phyloP scores from a whole-genome alignment of 2,113 vertebrate species.

The Xenus cinereus region DNA sequence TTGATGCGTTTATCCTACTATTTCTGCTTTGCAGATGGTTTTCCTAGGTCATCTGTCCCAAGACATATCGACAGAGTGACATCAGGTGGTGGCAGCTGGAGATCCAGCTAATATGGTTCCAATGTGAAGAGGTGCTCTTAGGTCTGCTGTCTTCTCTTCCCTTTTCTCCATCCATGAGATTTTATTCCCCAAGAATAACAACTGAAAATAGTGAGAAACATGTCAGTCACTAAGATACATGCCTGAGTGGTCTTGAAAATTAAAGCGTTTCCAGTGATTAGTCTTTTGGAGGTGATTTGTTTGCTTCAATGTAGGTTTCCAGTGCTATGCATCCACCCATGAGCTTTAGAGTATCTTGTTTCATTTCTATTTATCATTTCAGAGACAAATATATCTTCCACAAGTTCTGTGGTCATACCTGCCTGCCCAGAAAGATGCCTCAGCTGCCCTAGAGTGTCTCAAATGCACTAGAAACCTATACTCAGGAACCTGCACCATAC shows the following conservation, averaged over 20 bases:
- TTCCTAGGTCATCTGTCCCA: rapidly evolving
- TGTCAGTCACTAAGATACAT: rapidly evolving
- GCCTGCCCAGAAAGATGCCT: background rate
- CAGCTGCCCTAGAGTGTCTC: background rate
- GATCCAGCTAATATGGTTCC: rapidly evolving
- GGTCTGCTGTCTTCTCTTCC: background rate
- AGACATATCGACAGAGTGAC: background rate
- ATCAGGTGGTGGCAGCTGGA: background rate
- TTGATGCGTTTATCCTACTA: background rate
- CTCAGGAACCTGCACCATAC: background rate
- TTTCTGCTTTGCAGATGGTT: background rate
- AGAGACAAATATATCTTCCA: background rate
- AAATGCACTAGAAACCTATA: background rate
- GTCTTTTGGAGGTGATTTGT: background rate
- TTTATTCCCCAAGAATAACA: background rate
- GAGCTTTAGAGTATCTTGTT: background rate
- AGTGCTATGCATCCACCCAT: background rate
- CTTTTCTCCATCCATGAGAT: background rate
- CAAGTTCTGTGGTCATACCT: background rate
- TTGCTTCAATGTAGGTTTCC: background rate
- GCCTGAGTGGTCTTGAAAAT: background rate
- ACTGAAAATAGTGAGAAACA: background rate
- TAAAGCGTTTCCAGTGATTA: background rate
- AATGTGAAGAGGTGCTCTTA: background rate
- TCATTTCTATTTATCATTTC: background rate